phyloP scores from a whole-genome alignment of 1,140 invertebrate species.

The Panonychus citri region DNA sequence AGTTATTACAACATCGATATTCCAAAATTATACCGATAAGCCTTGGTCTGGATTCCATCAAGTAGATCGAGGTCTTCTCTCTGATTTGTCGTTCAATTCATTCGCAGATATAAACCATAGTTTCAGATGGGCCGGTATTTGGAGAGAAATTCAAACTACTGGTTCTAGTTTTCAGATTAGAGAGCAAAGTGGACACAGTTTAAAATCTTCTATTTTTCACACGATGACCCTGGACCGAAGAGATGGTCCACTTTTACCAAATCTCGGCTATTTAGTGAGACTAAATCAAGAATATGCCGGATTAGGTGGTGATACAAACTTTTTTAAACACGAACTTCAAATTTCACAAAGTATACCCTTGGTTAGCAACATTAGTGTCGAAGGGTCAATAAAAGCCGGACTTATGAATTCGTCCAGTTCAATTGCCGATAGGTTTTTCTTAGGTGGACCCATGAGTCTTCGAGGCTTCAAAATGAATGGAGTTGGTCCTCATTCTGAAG shows the following conservation, averaged over 20 bases:
- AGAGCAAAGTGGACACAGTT: constrained; percentile 53
- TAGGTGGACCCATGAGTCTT: constrained; percentile 59
- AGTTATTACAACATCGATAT: constrained; percentile 32
- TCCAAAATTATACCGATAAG: constrained; percentile 44
- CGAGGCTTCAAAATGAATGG: constrained; percentile 58
- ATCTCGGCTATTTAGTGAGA: constrained; percentile 38
- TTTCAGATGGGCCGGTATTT: constrained; percentile 54
- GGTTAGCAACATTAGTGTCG: constrained; percentile 28
- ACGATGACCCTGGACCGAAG: constrained; percentile 48
- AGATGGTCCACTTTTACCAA: constrained; percentile 62
- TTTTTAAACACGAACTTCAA: constrained; percentile 53
- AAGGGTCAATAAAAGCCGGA: constrained; percentile 42
- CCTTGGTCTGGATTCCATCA: constrained; percentile 51
- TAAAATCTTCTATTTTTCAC: constrained; percentile 60
- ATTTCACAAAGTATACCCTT: constrained; percentile 49
- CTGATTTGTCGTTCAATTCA: constrained; percentile 21
- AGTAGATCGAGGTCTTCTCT: constrained; percentile 22
- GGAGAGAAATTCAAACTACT: constrained; percentile 40
- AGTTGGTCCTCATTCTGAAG: constrained; percentile 50
- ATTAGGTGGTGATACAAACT: constrained; percentile 59
- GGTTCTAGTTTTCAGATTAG: constrained; percentile 47
- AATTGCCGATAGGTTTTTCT: constrained; percentile 54
- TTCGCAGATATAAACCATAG: constrained; percentile 36
- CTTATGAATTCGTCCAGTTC: constrained; percentile 30
- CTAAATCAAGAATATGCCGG: constrained; percentile 48